Percentiles rank a stretch among this genome's conserved stretches.
Evolutionary conservation across 2,888 invertebrate genomes (phyloP).

Genomic region (Pammene aurita): DNA sequence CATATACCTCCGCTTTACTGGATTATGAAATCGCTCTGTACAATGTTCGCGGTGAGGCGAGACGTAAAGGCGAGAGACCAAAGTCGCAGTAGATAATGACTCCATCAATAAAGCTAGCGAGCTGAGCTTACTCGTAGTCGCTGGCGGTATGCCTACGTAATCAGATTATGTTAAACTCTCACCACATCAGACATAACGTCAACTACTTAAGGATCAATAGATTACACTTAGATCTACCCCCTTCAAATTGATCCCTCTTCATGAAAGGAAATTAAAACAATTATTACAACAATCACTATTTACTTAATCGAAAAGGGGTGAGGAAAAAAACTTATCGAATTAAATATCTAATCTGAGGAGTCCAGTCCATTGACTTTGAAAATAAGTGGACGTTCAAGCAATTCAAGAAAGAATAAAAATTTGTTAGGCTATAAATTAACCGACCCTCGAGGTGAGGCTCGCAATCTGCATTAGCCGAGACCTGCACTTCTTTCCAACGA

Average conservation of each 20-base stretch:
- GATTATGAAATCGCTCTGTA: conserved; percentile 26
- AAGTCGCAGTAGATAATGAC: conserved; percentile 44
- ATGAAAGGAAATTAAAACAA: conserved; percentile 34
- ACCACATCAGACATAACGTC: conserved; percentile 45
- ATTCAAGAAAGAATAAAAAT: conserved; percentile 79
- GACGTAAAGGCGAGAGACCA: conserved; percentile 26
- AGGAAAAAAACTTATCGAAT: conserved; percentile 52
- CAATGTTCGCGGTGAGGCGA: conserved; percentile 12
- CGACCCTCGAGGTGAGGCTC: conserved; percentile 66
- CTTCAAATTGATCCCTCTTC: conserved; percentile 17
- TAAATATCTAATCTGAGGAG: conserved; percentile 58
- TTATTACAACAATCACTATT: conserved; percentile 37
- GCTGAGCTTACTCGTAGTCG: conserved; percentile 44
- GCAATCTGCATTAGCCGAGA: conserved; percentile 80
- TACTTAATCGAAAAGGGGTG: conserved; percentile 42
- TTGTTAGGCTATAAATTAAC: conserved; percentile 81
- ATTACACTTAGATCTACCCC: conserved; percentile 23
- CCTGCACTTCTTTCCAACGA: conserved; percentile 77
- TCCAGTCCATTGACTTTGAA: conserved; percentile 58
- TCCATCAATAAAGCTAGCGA: conserved; percentile 46
- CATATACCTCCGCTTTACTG: background rate
- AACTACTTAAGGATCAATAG: conserved; percentile 48
- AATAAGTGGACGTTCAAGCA: conserved; percentile 73
- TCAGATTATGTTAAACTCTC: conserved; percentile 55
- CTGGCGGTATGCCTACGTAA: conserved; percentile 50